Base-by-base conservation (phyloP, 2,888 invertebrate species). In the Stenotaenia linearis region DNA sequence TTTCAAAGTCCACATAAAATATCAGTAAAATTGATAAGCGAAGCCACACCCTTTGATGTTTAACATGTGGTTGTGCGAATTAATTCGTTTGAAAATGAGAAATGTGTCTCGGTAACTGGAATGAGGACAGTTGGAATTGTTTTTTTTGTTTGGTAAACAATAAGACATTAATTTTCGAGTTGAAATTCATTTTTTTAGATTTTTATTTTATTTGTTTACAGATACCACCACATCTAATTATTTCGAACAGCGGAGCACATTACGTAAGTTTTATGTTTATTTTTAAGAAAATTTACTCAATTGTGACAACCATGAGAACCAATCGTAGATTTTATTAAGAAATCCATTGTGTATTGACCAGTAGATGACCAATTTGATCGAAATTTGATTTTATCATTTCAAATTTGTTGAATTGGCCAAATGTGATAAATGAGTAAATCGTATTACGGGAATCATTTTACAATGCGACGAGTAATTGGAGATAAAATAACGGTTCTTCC, bases 1-100 rank as follows among this genome's bases (percentile, higher is more conserved):
- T 69, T 69, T 15, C 69, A 69, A 69, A 69, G 69, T 69, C 69
- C 69, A 69, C 28, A 28, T 69, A 69, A 28, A 69, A 69, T 69
- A 69, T 69, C 69, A 69, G 69, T 69, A 69, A 69, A 69, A 23
- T 28, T 28, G 69, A 69, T 69, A 69, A 69, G 50, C 18, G 18
- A 50, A 23, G 28, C 69, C 69, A 69, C 69, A 69, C 69, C 69
- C 69, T 28, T 15, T 10, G 25, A 7, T 1, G 50, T n/a, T 7
- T 50, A n/a, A 50, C 50, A 21, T 50, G 50, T 18, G 50, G 18
- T 50, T 50, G n/a, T 7, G 18, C 18, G 50, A 15, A 45, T 45
- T 45, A 18, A 6, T 15, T 50, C 18, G 21, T 50, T 50, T 50
- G 21, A 50, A 50, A 50, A 50, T 50, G 50, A 50, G 50, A 50